These are phyloP conservation scores for Mycteria americana DNA, from an alignment of 2,797 vertebrate species.

Conservation along the genomic window DNA sequence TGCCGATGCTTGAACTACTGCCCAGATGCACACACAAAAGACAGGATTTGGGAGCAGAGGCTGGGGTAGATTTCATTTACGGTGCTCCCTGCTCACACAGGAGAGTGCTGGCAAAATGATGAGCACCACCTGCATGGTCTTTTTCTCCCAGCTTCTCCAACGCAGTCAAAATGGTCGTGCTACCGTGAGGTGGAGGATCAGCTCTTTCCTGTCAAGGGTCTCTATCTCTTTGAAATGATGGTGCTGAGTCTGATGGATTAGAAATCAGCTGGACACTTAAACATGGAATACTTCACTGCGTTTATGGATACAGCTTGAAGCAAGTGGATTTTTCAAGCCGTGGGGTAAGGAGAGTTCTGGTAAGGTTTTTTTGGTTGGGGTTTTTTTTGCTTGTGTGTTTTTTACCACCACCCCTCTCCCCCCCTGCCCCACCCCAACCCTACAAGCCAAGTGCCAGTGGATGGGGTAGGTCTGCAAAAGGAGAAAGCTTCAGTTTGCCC, in stretches of 20 bases:
- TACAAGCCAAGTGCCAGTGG: background rate
- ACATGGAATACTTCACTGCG: background rate
- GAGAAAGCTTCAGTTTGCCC: background rate
- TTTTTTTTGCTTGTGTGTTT: background rate
- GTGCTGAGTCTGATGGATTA: background rate
- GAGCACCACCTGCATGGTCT: background rate
- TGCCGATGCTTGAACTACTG: background rate
- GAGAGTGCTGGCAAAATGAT: background rate
- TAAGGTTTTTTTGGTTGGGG: background rate
- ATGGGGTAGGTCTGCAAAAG: background rate
- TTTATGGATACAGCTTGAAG: background rate
- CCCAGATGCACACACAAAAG: background rate
- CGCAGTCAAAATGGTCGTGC: background rate
- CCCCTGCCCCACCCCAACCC: rapidly evolving
- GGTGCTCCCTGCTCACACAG: background rate
- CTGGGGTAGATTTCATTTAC: background rate
- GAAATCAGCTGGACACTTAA: background rate
- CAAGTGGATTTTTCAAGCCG: background rate
- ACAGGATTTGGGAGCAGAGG: background rate
- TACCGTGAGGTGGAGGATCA: background rate
- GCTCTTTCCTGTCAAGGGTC: background rate
- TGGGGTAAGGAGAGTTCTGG: background rate
- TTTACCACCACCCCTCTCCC: too few species aligned
- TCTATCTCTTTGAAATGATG: background rate
- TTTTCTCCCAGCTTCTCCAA: background rate